Percentiles rank a stretch among this genome's conserved stretches.
These are phyloP conservation scores for Nemoura dubitans DNA, from an alignment of 2,888 invertebrate genomes.

Conservation along the genomic window DNA sequence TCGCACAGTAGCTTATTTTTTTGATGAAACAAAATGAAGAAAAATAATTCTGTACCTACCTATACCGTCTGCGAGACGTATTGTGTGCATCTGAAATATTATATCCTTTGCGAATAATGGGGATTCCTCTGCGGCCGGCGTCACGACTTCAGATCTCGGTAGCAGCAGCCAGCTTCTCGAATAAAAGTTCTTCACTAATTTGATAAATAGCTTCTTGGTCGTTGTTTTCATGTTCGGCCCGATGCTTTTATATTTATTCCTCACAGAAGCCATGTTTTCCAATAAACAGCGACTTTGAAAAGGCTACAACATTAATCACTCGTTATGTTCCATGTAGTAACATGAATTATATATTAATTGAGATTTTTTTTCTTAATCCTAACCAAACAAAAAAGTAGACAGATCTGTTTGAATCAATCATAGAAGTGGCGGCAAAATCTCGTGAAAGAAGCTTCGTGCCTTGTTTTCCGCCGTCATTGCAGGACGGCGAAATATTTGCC, in stretches of 20 bases:
- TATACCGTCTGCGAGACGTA: not conserved
- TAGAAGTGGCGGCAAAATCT: not conserved
- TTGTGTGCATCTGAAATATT: not conserved
- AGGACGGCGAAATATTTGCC: not conserved
- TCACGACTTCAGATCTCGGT: not conserved
- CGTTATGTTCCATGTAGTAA: not conserved
- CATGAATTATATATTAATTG: conserved; percentile 2
- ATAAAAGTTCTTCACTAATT: not conserved
- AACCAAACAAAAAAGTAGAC: not conserved
- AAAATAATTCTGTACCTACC: too few relatives aligned
- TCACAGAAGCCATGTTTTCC: conserved; percentile 31
- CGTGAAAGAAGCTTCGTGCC: not conserved
- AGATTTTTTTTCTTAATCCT: not conserved
- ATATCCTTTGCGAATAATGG: not conserved
- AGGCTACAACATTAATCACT: not conserved
- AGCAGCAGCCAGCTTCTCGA: not conserved
- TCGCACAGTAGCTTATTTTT: not conserved
- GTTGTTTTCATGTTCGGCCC: not conserved
- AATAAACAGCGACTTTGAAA: not conserved
- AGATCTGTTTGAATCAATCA: not conserved
- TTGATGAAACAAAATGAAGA: not conserved
- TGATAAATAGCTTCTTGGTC: not conserved
- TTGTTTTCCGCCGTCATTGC: not conserved
- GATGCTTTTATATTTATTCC: not conserved
- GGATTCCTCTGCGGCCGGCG: not conserved